These are phyloP conservation scores for Diachasmimorpha longicaudata DNA, from an alignment of 1,140 invertebrate genomes.

Conservation along the genomic window DNA sequence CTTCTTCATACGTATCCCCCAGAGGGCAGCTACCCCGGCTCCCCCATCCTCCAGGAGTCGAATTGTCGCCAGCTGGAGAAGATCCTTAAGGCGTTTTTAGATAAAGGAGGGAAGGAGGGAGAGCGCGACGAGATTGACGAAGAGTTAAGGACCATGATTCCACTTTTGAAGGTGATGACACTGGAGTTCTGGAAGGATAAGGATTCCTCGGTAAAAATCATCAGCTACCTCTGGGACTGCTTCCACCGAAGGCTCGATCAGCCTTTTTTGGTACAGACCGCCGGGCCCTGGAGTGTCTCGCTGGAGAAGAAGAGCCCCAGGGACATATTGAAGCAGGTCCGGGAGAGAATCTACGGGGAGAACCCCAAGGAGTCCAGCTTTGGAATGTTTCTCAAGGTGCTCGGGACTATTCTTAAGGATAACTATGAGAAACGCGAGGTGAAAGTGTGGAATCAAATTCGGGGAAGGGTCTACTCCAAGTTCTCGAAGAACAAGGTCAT, in stretches of 20 bases:
- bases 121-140: constrained; percentile 54
- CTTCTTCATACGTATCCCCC: constrained; percentile 50
- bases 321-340: constrained; percentile 57
- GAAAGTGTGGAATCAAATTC: constrained; percentile 62
- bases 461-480: constrained; percentile 61
- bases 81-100: constrained; percentile 52
- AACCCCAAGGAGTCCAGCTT: constrained; percentile 56
- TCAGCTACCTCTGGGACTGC: constrained; percentile 60
- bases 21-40: constrained; percentile 39
- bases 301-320: constrained; percentile 54
- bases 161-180: constrained; percentile 49
- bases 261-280: constrained; percentile 54
- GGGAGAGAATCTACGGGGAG: constrained; percentile 48
- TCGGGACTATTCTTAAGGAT: constrained; percentile 56
- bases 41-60: constrained; percentile 27
- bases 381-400: constrained; percentile 56
- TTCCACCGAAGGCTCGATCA: constrained; percentile 59
- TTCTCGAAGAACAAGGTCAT: constrained; percentile 58
- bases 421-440: constrained; percentile 41
- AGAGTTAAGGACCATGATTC: constrained; percentile 54
- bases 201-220: constrained; percentile 51
- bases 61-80: constrained; percentile 53
- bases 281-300: constrained; percentile 52
- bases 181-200: constrained; percentile 54
- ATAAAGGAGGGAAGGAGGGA: constrained; percentile 49